phyloP scores from a whole-genome alignment of 2,113 vertebrate genomes.

The Meleagris gallopavo region DNA sequence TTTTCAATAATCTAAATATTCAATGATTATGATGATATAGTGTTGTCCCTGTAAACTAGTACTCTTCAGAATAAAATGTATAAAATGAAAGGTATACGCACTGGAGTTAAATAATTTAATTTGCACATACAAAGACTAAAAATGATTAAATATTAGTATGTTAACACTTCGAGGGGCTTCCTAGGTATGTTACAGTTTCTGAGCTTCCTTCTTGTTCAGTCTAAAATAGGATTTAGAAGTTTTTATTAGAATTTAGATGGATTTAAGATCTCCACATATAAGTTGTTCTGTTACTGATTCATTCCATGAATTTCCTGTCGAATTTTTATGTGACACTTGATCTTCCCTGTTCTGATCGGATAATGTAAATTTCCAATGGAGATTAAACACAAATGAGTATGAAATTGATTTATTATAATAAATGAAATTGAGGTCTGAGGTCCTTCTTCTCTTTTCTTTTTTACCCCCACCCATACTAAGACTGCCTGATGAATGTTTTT shows the following conservation, averaged over 20 bases:
- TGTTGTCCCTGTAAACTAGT: constrained; percentile 57
- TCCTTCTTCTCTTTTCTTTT: constrained; percentile 53
- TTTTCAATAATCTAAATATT: constrained; percentile 3
- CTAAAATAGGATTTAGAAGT: constrained; percentile 76
- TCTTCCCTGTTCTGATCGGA: constrained; percentile 77
- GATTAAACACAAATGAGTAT: constrained; percentile 80
- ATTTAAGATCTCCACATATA: constrained; percentile 76
- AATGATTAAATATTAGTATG: constrained; percentile 76
- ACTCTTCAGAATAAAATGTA: constrained; percentile 40
- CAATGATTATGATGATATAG: not conserved
- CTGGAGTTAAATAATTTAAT: constrained; percentile 65
- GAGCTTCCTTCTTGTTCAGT: constrained; percentile 71
- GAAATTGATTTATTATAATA: constrained; percentile 83
- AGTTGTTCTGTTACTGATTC: constrained; percentile 73
- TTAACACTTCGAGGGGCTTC: constrained; percentile 61
- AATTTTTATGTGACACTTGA: constrained; percentile 82
- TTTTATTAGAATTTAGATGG: constrained; percentile 81
- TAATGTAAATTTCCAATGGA: constrained; percentile 81
- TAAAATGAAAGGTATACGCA: constrained; percentile 54
- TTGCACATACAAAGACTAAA: constrained; percentile 64
- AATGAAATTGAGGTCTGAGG: constrained; percentile 75
- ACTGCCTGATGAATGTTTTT: constrained; percentile 30
- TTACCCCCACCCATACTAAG: constrained; percentile 42
- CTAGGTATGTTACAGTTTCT: constrained; percentile 67
- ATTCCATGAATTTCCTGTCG: constrained; percentile 80